A percentile compares a stretch with the other conserved stretches of the same genome.
These are phyloP conservation scores for Accipiter virgatus DNA, from an alignment of 2,113 vertebrate genomes.

Conservation along the genomic window DNA sequence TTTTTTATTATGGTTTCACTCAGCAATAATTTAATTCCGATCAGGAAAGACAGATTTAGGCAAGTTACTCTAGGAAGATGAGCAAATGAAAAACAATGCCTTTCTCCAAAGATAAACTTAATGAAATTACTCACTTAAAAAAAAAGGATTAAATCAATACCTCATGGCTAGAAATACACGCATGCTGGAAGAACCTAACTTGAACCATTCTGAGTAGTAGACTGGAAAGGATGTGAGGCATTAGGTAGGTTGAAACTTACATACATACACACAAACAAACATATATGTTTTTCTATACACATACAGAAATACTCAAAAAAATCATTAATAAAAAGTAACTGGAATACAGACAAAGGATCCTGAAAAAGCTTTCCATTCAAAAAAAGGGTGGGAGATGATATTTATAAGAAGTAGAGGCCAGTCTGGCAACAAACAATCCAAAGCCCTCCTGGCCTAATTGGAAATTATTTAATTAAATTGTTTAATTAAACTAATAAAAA, in stretches of 20 bases:
- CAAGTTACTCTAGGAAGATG: conserved; percentile 13
- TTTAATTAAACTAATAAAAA: not conserved
- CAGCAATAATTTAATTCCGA: not conserved
- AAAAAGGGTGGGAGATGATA: not conserved
- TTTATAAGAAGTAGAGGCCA: not conserved
- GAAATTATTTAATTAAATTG: not conserved
- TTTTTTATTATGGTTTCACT: not conserved
- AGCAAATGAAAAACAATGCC: conserved; percentile 1
- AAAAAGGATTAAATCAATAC: conserved; percentile 18
- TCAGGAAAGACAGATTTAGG: not conserved
- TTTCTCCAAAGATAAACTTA: not conserved
- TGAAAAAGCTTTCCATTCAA: not conserved
- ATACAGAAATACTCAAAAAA: not conserved
- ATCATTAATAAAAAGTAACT: not conserved
- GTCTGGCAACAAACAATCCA: not conserved
- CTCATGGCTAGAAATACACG: not conserved
- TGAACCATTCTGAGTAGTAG: not conserved
- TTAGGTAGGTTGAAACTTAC: not conserved
- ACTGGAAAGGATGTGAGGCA: not conserved
- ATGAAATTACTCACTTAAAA: conserved; percentile 7
- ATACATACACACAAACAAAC: not conserved
- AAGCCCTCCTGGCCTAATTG: not conserved
- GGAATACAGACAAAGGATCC: not conserved
- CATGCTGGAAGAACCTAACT: not conserved
- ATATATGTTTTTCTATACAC: not conserved